Evolutionary conservation across 2,113 vertebrate genomes (phyloP), one percentile per base, ranked within the genome.

Genomic region (Nettapus auritus): DNA sequence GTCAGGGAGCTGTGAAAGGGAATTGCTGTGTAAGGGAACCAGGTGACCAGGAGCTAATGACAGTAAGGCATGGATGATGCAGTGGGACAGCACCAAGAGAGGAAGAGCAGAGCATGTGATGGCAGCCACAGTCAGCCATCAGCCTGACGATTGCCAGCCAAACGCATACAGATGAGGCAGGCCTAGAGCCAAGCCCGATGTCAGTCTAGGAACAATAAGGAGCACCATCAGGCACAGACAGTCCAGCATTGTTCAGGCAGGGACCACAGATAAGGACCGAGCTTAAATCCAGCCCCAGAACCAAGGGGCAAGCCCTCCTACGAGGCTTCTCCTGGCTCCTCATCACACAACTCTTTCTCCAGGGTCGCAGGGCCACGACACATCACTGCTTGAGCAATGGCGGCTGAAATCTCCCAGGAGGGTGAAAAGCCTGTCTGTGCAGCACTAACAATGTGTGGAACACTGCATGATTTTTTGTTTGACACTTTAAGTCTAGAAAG

Each of bases 121-220:
- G 25, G 59, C 63, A 67, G 55, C 13, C 20, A 71, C 14, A 11
- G 68, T 31, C 38, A 88, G 69, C 16, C 8, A 31, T 21, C 1
- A 2, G 23, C 70, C 46, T 84, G 42, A 36, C n/a, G 34, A 50
- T 33, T 57, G 63, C 15, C 44, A 67, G 52, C 16, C 53, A 67
- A 11, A 12, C 60, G 44, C 13, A 16, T 12, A 40, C 13, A 0
- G 0, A 52, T 46, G 46, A 68, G 28, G 34, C 26, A 70, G 60
- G 53, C 23, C 28, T 62, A 8, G 0, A 0, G 36, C 44, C 28
- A 28, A 79, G 48, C 19, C 20, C 26, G 31, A 48, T 34, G 16
- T 50, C 33, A 6, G 46, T 29, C 20, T 20, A 52, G 48, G n/a
- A 52, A 28, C 46, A 52, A 28, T 36, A 48, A 70, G 26, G 46